These are phyloP conservation scores for Tenualosa thibaudeaui DNA, from an alignment of 2,797 vertebrate species.

Conservation along the genomic window DNA sequence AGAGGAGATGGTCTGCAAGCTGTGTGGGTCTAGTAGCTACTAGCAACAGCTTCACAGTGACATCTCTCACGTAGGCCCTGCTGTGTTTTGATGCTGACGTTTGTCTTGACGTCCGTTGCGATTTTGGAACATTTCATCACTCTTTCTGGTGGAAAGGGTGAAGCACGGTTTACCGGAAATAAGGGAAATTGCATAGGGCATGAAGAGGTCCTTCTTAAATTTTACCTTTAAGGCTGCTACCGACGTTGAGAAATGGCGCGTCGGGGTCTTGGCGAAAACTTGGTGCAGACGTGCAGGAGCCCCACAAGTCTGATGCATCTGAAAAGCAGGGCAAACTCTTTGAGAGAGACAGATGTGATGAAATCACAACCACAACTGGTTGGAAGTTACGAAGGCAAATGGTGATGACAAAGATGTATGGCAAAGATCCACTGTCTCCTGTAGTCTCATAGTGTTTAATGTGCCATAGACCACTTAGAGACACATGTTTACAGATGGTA, in stretches of 20 bases:
- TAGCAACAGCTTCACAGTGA: neutral
- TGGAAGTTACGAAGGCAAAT: neutral
- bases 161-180: neutral
- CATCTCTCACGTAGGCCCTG: conserved; percentile 5
- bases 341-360: neutral
- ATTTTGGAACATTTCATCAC: neutral
- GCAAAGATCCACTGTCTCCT: neutral
- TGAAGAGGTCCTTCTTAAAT: neutral
- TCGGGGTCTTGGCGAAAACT: neutral
- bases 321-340: neutral
- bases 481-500: neutral
- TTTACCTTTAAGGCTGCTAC: neutral
- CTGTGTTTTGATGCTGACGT: conserved; percentile 9
- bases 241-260: neutral
- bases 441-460: neutral
- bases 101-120: neutral
- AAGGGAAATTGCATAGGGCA: neutral
- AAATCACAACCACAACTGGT: neutral
- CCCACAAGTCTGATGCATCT: neutral
- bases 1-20: neutral
- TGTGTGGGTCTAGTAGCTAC: neutral
- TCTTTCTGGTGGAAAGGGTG: neutral
- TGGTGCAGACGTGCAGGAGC: neutral
- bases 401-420: neutral
- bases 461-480: neutral